Evolutionary conservation across 2,113 vertebrate genomes (phyloP).

Genomic region (Psittacula cyanocephala): DNA sequence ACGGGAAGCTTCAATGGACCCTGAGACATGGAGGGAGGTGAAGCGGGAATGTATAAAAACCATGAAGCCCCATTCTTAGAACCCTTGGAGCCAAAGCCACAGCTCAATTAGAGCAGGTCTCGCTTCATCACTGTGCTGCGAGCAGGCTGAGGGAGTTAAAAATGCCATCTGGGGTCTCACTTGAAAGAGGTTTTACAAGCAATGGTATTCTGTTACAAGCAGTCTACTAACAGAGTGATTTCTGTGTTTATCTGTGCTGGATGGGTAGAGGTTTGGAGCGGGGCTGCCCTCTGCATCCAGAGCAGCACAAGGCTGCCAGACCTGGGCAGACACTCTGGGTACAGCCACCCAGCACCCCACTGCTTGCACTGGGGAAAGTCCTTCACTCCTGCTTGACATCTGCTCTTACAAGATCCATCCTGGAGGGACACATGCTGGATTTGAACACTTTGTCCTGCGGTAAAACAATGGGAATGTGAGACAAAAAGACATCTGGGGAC

Average conservation of each 20-base stretch:
- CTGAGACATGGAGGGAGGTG: rapidly evolving
- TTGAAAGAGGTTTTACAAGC: constrained; percentile 37
- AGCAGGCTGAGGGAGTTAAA: neutral
- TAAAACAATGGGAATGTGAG: neutral
- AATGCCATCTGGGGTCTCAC: constrained; percentile 26
- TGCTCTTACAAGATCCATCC: neutral
- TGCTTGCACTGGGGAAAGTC: rapidly evolving
- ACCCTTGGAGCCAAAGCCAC: neutral
- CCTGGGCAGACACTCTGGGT: rapidly evolving
- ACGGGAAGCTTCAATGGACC: rapidly evolving
- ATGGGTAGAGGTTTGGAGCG: rapidly evolving
- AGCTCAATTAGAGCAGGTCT: neutral
- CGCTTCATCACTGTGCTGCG: rapidly evolving
- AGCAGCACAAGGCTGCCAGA: neutral
- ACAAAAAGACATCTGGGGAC: neutral
- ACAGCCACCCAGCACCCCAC: neutral
- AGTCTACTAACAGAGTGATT: neutral
- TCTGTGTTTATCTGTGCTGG: neutral
- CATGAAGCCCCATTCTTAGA: rapidly evolving
- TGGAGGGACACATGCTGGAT: neutral
- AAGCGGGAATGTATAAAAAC: neutral
- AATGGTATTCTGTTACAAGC: constrained; percentile 5
- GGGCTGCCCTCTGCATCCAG: neutral
- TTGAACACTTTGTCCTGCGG: neutral
- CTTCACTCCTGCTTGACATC: neutral